Evolutionary conservation across 1,140 invertebrate genomes (phyloP).

Genomic region (Zaprionus lachaisei): DNA sequence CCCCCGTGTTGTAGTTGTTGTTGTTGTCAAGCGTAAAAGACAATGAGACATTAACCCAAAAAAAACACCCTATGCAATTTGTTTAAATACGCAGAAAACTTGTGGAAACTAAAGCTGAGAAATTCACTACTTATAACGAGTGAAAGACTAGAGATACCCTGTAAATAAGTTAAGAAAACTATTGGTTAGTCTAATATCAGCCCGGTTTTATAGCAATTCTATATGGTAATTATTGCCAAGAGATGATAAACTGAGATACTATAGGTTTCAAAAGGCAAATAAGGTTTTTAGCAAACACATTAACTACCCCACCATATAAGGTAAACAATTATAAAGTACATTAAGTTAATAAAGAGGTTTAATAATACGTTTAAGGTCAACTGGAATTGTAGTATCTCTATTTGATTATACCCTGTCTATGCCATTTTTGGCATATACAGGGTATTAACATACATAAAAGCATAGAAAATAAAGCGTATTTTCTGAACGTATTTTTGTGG

Average conservation of each 20-base stretch:
- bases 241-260: no score
- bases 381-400: not conserved
- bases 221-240: not conserved
- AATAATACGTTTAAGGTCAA: not conserved
- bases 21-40: conserved; percentile 41
- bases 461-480: conserved; percentile 15
- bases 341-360: not conserved
- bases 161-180: not conserved
- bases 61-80: conserved; percentile 48
- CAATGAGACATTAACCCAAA: conserved; percentile 82
- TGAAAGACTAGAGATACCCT: not conserved
- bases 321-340: not conserved
- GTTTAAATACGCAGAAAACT: conserved; percentile 31
- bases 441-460: conserved; percentile 16
- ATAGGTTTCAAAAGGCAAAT: not conserved
- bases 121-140: not conserved
- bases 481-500: conserved; percentile 12
- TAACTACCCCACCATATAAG: not conserved
- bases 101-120: not conserved
- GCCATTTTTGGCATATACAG: conserved; percentile 5
- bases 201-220: not conserved
- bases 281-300: not conserved
- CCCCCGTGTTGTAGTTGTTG: not conserved
- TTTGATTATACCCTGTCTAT: conserved; percentile 1
- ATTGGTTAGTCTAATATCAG: not conserved